Evolutionary conservation across 2,113 vertebrate genomes (phyloP).

Genomic region (Ptychochromis oligacanthus): DNA sequence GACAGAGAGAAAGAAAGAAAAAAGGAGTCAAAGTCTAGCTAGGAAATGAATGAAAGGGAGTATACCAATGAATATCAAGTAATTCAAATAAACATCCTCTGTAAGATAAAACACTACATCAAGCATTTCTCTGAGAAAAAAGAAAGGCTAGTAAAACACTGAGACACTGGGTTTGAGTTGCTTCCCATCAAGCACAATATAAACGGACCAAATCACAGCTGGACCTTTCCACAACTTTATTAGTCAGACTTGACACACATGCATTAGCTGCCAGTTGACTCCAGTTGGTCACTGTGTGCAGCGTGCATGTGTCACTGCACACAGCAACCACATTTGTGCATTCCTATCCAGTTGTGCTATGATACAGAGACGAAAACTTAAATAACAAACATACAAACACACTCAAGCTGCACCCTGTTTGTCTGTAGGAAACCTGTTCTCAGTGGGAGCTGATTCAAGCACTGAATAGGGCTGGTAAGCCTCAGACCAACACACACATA

Average conservation of each 20-base stretch:
- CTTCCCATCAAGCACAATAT: slow-evolving; percentile 13
- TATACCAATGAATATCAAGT: slow-evolving; percentile 9
- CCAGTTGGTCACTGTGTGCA: slow-evolving; percentile 24
- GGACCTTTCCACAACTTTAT: slow-evolving; percentile 21
- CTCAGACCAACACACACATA: slow-evolving; percentile 49
- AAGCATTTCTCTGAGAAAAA: slow-evolving; percentile 41
- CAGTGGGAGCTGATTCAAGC: slow-evolving; percentile 58
- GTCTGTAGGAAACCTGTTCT: slow-evolving; percentile 74
- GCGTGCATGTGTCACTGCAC: slow-evolving; percentile 52
- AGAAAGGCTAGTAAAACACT: slow-evolving; percentile 15
- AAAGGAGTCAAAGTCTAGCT: background rate
- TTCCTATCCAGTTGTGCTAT: slow-evolving; percentile 50
- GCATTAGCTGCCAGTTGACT: slow-evolving; percentile 34
- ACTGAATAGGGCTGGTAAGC: slow-evolving; percentile 54
- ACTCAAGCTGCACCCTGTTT: slow-evolving; percentile 68
- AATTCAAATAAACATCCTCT: slow-evolving; percentile 38
- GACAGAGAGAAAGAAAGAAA: background rate
- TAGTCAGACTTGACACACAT: slow-evolving; percentile 46
- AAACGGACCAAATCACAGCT: slow-evolving; percentile 17
- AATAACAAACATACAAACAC: slow-evolving; percentile 55
- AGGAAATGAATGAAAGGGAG: slow-evolving; percentile 22
- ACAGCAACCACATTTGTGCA: slow-evolving; percentile 59
- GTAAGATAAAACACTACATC: slow-evolving; percentile 35
- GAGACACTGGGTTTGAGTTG: background rate
- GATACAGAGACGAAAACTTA: slow-evolving; percentile 45